phyloP scores from a whole-genome alignment of 2,888 invertebrate genomes.

The Peribatodes rhomboidaria region DNA sequence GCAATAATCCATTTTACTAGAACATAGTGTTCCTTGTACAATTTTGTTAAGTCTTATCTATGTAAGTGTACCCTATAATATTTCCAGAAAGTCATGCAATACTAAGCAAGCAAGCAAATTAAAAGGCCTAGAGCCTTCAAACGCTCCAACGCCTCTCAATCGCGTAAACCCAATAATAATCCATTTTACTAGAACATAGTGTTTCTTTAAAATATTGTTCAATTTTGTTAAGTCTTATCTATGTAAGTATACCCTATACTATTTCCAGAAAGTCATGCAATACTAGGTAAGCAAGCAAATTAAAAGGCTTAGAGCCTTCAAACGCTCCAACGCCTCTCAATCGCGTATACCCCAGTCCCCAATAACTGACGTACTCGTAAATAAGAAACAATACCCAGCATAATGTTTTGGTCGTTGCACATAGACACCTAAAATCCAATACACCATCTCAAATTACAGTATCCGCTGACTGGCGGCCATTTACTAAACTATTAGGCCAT shows the following conservation, averaged over 20 bases:
- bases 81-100: background rate
- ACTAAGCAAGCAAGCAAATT: background rate
- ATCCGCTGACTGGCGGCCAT: slow-evolving; percentile 77
- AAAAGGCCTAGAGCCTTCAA: slow-evolving; percentile 22
- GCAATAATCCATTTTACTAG: no score
- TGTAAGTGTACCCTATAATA: no score
- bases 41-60: no score
- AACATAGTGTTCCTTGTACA: no score
- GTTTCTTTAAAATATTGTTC: no score
- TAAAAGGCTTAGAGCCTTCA: slow-evolving; percentile 20
- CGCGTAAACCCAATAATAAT: slow-evolving; percentile 9
- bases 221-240: no score
- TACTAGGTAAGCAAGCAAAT: background rate
- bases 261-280: background rate
- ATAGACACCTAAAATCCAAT: slow-evolving; percentile 71
- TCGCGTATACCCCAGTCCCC: slow-evolving; percentile 5
- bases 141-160: slow-evolving; percentile 25
- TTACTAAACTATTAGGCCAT: slow-evolving; percentile 75
- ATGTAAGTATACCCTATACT: no score
- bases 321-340: slow-evolving; percentile 26
- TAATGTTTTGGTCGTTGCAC: slow-evolving; percentile 62
- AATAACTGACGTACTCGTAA: slow-evolving; percentile 23
- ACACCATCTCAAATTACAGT: slow-evolving; percentile 76
- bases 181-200: no score
- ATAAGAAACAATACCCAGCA: slow-evolving; percentile 48